phyloP scores from a whole-genome alignment of 2,797 vertebrate species.

The Schizothorax lantsangensis region DNA sequence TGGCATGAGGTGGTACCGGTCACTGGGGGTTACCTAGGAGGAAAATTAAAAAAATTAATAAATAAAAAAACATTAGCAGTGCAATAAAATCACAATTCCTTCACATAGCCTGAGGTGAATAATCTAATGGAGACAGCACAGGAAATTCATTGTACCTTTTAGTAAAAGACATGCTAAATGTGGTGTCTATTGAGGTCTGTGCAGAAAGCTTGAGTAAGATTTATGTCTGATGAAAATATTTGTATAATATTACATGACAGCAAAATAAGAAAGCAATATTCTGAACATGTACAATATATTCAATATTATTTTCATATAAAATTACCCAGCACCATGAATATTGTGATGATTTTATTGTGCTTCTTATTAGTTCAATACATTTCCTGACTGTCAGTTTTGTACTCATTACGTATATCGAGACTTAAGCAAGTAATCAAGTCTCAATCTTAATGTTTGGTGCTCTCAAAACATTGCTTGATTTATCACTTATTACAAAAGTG shows the following conservation, averaged over 20 bases:
- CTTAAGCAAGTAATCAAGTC: not conserved
- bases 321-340: not conserved
- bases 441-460: not conserved
- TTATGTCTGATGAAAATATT: not conserved
- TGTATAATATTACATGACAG: not conserved
- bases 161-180: not conserved
- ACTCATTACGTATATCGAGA: not conserved
- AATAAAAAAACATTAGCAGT: too few species aligned
- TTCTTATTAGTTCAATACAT: not conserved
- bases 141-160: not conserved
- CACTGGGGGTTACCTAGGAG: conserved; percentile 87
- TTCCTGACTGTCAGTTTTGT: not conserved
- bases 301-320: not conserved
- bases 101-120: not conserved
- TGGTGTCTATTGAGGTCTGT: not conserved
- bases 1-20: conserved; percentile 92
- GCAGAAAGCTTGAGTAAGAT: not conserved
- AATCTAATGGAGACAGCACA: not conserved
- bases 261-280: not conserved
- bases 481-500: not conserved
- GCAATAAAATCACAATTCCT: not conserved
- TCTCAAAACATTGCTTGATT: not conserved
- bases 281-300: not conserved
- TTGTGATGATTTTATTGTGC: not conserved
- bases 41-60: not conserved